These are phyloP conservation scores for Catocala fraxini DNA, from an alignment of 2,888 invertebrate species.

Conservation along the genomic window DNA sequence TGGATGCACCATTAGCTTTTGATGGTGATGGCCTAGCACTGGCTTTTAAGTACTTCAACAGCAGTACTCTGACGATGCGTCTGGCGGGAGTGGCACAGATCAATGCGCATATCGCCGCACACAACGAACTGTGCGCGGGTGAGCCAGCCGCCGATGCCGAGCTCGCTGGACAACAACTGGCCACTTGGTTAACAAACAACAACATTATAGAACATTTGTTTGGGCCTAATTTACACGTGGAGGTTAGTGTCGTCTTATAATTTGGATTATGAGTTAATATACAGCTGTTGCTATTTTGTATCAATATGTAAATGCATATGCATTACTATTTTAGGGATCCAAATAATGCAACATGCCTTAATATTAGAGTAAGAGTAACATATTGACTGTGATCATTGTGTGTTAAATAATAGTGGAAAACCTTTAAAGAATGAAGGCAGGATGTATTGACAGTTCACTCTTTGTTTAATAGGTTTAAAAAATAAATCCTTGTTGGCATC, in stretches of 20 bases:
- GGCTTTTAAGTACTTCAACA: constrained; percentile 98
- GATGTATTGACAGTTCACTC: too few relatives aligned
- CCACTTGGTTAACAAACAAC: constrained; percentile 95
- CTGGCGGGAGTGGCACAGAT: constrained; percentile 97
- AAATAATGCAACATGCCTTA: too few relatives aligned
- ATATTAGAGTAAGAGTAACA: too few relatives aligned
- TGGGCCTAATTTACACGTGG: constrained; percentile 98
- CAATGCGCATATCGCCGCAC: constrained; percentile 96
- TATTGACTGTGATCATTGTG: too few relatives aligned
- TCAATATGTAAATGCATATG: too few relatives aligned
- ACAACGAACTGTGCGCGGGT: constrained; percentile 96
- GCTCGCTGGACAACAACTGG: constrained; percentile 93
- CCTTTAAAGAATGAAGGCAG: too few relatives aligned
- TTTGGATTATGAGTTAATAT: too few relatives aligned
- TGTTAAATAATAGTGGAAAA: too few relatives aligned
- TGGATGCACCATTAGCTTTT: constrained; percentile 95
- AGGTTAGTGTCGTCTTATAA: constrained; percentile 85
- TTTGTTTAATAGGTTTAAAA: too few relatives aligned
- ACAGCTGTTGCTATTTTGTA: too few relatives aligned
- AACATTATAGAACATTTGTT: constrained; percentile 97
- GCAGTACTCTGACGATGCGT: constrained; percentile 97
- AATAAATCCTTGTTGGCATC: too few relatives aligned
- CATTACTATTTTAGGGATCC: too few relatives aligned
- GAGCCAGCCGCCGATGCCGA: constrained; percentile 96
- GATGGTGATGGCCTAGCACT: constrained; percentile 96